Evolutionary conservation across 1,140 invertebrate species (phyloP).

Genomic region (Odontomachus brunneus): DNA sequence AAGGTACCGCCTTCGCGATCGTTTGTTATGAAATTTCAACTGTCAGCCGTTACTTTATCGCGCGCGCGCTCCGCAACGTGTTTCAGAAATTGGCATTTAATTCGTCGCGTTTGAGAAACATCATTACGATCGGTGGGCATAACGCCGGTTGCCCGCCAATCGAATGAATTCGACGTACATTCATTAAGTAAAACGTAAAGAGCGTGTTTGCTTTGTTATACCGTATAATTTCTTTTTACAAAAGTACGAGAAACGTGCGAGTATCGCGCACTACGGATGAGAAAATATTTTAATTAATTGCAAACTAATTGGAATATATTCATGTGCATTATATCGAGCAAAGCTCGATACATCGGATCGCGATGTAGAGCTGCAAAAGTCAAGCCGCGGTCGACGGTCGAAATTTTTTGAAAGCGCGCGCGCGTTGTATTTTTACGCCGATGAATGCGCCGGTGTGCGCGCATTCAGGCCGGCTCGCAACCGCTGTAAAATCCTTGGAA

Average conservation of each 20-base stretch:
- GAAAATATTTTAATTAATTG: conserved; percentile 24
- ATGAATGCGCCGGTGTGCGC: conserved; percentile 2
- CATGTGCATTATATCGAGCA: not conserved
- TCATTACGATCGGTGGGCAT: conserved; percentile 40
- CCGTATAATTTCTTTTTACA: too few relatives aligned
- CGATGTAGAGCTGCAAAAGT: conserved; percentile 18
- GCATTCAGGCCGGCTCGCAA: conserved; percentile 27
- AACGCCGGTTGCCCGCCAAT: not conserved
- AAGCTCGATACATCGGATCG: not conserved
- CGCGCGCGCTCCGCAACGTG: conserved; percentile 32
- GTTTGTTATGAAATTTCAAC: conserved; percentile 85
- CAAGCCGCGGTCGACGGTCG: not conserved
- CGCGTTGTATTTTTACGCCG: conserved; percentile 2
- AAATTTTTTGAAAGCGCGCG: conserved; percentile 13
- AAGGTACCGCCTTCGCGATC: conserved; percentile 79
- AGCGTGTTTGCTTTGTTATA: too few relatives aligned
- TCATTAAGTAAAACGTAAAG: not conserved
- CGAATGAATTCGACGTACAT: not conserved
- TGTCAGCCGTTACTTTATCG: conserved; percentile 77
- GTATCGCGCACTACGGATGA: too few relatives aligned
- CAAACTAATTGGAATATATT: conserved; percentile 21
- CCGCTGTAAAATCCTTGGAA: conserved; percentile 45
- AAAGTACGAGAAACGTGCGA: too few relatives aligned
- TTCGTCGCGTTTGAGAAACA: conserved; percentile 51
- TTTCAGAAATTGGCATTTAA: conserved; percentile 66